Base-by-base conservation (phyloP, 2,888 invertebrate species). In the Pandemis heparana region DNA sequence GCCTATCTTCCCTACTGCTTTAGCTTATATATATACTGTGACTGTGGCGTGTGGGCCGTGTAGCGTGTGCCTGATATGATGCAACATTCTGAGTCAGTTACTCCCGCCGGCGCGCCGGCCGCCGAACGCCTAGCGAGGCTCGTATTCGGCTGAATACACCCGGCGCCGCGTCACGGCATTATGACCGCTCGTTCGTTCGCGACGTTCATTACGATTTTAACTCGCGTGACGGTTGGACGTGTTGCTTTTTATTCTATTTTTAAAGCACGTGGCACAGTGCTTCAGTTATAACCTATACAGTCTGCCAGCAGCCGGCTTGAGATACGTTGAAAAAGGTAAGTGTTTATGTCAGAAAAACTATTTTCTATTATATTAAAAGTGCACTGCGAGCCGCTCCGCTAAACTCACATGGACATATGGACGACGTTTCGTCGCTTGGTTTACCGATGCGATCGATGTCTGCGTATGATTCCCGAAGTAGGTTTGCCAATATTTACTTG, bases 261-360 rank as follows among this genome's bases (percentile, higher is more conserved):
- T 87, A 86, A 85, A 88, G 84, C 92, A 92, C 92, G 92, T 92
- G 92, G 91, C 18, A 53, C 89, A 63, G 86, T 86, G 87, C 84
- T 83, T 83, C 84, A 80, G 81, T 83, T 81, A 80, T 82, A 84
- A 83, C 87, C 82, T 82, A 80, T 70, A 79, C 53, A 18, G 76
- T 70, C 77, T 32, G 77, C 74, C 74, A 75, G 70, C 71, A 66
- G 66, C 75, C 77, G 76, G 75, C 75, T 73, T 69, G 70, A 78
- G 68, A 68, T 51, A 67, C 70, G 46, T 70, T 64, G 46, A 43
- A 66, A 56, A 75, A 75, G 81, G 82, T 83, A 67, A 81, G 83
- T 81, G 75, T 77, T 75, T 69, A 48, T 70, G 73, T 71, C 71
- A 77, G 63, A 67, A 76, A 69, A 67, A 53, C 56, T 72, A 61